These are phyloP conservation scores for Pelecanoides urinatrix DNA, from an alignment of 2,113 vertebrate genomes.

Conservation along the genomic window DNA sequence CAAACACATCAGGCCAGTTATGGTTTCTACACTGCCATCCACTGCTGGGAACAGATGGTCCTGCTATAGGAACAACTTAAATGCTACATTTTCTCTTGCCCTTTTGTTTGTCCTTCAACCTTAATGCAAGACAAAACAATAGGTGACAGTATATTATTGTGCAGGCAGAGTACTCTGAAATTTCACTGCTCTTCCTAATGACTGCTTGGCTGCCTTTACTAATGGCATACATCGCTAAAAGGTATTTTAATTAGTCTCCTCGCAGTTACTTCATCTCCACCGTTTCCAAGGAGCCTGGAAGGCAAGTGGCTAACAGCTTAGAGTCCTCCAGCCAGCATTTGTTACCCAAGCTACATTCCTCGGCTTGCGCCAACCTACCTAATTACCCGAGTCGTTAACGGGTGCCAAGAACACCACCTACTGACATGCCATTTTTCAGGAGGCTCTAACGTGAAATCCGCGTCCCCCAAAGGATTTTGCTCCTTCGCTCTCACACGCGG, in stretches of 20 bases:
- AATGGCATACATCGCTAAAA: background rate
- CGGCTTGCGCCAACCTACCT: background rate
- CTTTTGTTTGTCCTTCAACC: background rate
- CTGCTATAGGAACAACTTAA: background rate
- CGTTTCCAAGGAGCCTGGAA: background rate
- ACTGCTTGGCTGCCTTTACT: accelerated
- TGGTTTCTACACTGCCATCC: background rate
- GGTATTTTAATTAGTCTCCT: background rate
- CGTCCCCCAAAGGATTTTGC: too few species aligned
- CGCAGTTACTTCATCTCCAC: background rate
- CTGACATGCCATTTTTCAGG: accelerated
- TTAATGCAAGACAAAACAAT: background rate
- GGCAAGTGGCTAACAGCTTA: accelerated
- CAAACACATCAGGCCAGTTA: too few species aligned
- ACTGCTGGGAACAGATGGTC: background rate
- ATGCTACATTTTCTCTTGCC: background rate
- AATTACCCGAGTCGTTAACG: background rate
- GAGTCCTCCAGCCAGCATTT: background rate
- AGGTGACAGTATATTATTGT: accelerated
- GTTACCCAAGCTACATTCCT: background rate
- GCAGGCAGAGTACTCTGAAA: background rate
- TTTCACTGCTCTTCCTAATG: background rate
- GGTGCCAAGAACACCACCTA: background rate
- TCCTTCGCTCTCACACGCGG: too few species aligned
- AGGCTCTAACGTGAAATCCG: accelerated